These are phyloP conservation scores for Lagocephalus sceleratus DNA, from an alignment of 2,797 vertebrate genomes.

Conservation along the genomic window DNA sequence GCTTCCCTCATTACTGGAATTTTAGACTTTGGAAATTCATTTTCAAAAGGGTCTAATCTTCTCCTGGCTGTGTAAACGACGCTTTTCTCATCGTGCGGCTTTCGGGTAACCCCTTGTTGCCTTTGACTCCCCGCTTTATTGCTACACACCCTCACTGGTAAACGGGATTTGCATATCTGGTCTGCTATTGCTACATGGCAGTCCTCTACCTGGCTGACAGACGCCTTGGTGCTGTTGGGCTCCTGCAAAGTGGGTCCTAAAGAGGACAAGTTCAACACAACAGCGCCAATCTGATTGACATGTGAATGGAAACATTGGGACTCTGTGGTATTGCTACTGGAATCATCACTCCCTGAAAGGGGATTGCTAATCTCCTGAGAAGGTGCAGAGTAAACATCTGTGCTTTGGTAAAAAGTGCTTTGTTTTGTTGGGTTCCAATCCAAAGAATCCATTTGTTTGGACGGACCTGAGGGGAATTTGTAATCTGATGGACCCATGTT, in stretches of 20 bases:
- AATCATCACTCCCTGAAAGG: constrained; percentile 84
- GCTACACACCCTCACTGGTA: constrained; percentile 85
- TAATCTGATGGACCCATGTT: constrained; percentile 31
- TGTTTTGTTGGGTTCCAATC: constrained; percentile 65
- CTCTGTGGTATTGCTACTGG: constrained; percentile 80
- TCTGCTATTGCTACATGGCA: constrained; percentile 66
- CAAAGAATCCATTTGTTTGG: constrained; percentile 70
- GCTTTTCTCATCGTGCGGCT: constrained; percentile 54
- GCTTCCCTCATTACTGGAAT: constrained; percentile 87
- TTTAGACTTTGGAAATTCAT: constrained; percentile 81
- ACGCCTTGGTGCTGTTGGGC: constrained; percentile 72
- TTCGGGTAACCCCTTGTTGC: constrained; percentile 61
- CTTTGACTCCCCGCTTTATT: constrained; percentile 75
- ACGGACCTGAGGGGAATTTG: constrained; percentile 56
- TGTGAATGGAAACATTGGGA: constrained; percentile 73
- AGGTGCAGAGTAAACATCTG: constrained; percentile 70
- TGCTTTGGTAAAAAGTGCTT: constrained; percentile 70
- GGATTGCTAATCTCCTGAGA: constrained; percentile 79
- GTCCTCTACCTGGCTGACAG: constrained; percentile 69
- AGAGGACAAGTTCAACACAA: constrained; percentile 77
- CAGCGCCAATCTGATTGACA: constrained; percentile 64
- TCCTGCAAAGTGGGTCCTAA: constrained; percentile 75
- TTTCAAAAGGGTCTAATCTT: constrained; percentile 73
- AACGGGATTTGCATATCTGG: constrained; percentile 86
- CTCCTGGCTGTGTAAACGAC: constrained; percentile 61